Evolutionary conservation across 2,888 invertebrate species (phyloP).

Genomic region (Tillus elongatus): DNA sequence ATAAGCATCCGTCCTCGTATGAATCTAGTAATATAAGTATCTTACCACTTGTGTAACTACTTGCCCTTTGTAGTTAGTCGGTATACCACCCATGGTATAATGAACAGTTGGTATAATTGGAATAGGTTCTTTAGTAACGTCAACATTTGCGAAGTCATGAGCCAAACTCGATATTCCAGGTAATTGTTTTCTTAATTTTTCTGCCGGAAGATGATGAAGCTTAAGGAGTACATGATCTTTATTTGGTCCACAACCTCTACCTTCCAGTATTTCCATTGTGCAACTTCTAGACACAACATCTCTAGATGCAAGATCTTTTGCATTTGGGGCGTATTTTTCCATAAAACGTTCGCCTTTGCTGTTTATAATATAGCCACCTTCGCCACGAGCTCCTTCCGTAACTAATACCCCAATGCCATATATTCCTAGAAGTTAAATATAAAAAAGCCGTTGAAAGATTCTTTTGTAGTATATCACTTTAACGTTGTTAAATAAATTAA

Average conservation of each 20-base stretch:
- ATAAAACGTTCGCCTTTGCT: conserved; percentile 93
- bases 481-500: too few relatives aligned
- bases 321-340: conserved; percentile 94
- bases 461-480: too few relatives aligned
- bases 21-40: too few relatives aligned
- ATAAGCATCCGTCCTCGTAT: too few relatives aligned
- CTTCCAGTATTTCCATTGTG: conserved; percentile 89
- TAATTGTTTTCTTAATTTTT: conserved; percentile 42
- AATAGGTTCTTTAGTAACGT: conserved; percentile 55
- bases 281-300: conserved; percentile 94
- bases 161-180: conserved; percentile 58
- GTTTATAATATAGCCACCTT: conserved; percentile 92
- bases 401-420: conserved; percentile 96
- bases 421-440: conserved; percentile 38
- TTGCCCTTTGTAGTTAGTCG: conserved; percentile 59
- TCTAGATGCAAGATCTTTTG: conserved; percentile 92
- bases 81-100: conserved; percentile 63
- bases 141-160: conserved; percentile 57
- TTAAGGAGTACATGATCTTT: conserved; percentile 55
- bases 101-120: conserved; percentile 61
- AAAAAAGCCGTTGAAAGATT: conserved; percentile 2
- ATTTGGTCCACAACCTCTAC: conserved; percentile 50
- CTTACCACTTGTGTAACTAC: conserved; percentile 39
- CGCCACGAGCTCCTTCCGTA: conserved; percentile 92
- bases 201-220: conserved; percentile 52